These are phyloP conservation scores for Cynodonichthys magdalenae DNA, from an alignment of 2,797 vertebrate genomes.

Conservation along the genomic window DNA sequence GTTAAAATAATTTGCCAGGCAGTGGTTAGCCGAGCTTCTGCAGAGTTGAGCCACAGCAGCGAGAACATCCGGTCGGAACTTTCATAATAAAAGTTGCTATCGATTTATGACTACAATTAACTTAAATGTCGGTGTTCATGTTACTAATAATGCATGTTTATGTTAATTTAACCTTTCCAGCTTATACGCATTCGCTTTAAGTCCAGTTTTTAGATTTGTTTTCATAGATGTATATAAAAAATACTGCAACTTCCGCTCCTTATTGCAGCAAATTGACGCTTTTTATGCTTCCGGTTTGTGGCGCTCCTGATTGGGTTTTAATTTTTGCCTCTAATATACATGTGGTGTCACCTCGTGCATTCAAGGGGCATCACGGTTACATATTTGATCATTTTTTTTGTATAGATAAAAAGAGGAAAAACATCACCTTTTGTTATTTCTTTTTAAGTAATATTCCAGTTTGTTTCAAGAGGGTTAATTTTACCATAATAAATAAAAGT, in stretches of 20 bases:
- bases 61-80: background rate
- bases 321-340: constrained; percentile 27
- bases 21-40: constrained; percentile 48
- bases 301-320: constrained; percentile 55
- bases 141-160: background rate
- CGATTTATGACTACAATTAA: rapidly evolving
- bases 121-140: background rate
- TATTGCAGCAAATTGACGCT: constrained; percentile 22
- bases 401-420: too few relatives aligned
- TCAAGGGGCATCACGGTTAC: background rate
- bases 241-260: constrained; percentile 14
- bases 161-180: background rate
- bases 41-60: background rate
- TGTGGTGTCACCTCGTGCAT: constrained; percentile 10
- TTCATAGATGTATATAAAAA: background rate
- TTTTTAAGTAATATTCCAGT: background rate
- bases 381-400: background rate
- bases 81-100: constrained; percentile 42
- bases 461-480: too few relatives aligned
- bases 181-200: background rate
- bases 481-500: background rate
- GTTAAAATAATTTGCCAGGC: constrained; percentile 74
- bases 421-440: background rate
- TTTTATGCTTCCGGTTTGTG: constrained; percentile 59
- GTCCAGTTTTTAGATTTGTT: background rate